These are phyloP conservation scores for Clamator glandarius DNA, from an alignment of 2,797 vertebrate genomes.

Conservation along the genomic window DNA sequence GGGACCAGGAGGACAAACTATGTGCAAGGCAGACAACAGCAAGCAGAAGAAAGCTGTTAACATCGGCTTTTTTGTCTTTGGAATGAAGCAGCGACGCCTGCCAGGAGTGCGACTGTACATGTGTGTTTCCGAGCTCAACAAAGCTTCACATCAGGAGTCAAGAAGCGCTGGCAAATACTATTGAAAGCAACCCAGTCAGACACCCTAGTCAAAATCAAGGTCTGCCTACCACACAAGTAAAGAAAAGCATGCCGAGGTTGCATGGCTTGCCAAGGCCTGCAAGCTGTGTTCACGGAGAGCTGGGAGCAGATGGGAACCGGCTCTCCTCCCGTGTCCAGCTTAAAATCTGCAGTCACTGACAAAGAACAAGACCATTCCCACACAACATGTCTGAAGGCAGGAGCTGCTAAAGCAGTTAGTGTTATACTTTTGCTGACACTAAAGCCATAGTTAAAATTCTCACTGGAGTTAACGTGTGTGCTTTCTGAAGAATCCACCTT, in stretches of 20 bases:
- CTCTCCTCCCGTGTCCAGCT: background rate
- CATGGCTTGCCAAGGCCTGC: background rate
- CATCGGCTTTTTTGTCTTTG: background rate
- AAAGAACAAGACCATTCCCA: background rate
- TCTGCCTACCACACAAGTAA: background rate
- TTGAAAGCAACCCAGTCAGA: background rate
- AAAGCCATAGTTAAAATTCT: background rate
- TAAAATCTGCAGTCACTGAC: background rate
- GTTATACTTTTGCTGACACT: background rate
- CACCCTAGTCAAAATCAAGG: background rate
- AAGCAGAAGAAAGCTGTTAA: background rate
- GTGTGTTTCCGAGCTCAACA: background rate
- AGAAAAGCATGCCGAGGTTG: background rate
- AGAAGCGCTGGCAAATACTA: too few relatives aligned
- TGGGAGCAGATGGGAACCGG: background rate
- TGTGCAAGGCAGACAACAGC: accelerated
- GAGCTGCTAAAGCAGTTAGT: background rate
- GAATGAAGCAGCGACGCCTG: accelerated
- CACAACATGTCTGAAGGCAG: accelerated
- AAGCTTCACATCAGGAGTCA: background rate
- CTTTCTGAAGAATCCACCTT: accelerated
- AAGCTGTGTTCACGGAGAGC: accelerated
- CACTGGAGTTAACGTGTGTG: background rate
- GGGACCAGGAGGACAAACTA: background rate
- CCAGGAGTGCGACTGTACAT: accelerated